Evolutionary conservation across 1,140 invertebrate genomes (phyloP).

Genomic region (Triops cancriformis): DNA sequence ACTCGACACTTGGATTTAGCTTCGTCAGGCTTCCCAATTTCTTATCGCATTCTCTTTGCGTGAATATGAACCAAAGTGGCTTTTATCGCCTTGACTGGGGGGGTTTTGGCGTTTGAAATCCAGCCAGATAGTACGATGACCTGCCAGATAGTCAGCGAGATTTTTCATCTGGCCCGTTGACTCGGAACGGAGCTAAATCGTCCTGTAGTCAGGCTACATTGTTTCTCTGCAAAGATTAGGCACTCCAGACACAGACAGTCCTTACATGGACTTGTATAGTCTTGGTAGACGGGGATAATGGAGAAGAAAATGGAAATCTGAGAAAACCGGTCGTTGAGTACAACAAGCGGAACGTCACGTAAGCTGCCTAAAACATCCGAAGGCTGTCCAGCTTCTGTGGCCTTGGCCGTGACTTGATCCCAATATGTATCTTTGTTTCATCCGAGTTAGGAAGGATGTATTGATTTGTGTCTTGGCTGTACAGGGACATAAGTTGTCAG

Average conservation of each 20-base stretch:
- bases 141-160: neutral
- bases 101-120: neutral
- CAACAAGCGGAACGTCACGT: neutral
- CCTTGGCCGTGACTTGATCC: neutral
- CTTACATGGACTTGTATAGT: neutral
- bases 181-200: neutral
- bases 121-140: conserved; percentile 1
- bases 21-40: too few species aligned
- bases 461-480: too few species aligned
- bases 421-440: too few species aligned
- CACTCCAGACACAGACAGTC: neutral
- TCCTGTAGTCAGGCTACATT: neutral
- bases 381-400: neutral
- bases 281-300: neutral
- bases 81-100: neutral
- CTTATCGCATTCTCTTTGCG: too few species aligned
- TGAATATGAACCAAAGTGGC: too few species aligned
- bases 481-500: too few species aligned
- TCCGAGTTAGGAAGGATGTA: too few species aligned
- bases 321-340: neutral
- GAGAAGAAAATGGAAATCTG: neutral
- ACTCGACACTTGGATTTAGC: neutral
- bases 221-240: neutral
- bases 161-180: neutral
- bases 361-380: neutral